Percentiles rank a stretch among this genome's conserved stretches.
phyloP scores from a whole-genome alignment of 2,888 invertebrate species.

The Trichogramma evanescens region DNA sequence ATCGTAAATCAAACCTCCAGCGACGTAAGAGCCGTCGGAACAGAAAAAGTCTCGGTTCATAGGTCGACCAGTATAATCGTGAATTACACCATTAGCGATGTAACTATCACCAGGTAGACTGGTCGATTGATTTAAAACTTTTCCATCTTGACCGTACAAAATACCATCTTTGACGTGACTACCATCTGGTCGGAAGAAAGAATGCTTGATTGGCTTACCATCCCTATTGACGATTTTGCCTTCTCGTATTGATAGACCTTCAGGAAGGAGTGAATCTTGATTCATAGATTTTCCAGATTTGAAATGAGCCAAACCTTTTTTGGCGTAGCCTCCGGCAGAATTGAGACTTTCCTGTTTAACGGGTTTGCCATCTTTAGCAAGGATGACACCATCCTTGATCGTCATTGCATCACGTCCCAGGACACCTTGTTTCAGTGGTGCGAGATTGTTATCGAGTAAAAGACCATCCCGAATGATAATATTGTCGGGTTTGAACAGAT shows the following conservation, averaged over 20 bases:
- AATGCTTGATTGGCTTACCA: constrained; percentile 37
- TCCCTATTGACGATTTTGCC: constrained; percentile 38
- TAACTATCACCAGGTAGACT: constrained; percentile 38
- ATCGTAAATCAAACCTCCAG: constrained; percentile 35
- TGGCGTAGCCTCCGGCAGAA: constrained; percentile 36
- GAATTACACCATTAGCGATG: constrained; percentile 39
- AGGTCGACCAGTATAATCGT: constrained; percentile 33
- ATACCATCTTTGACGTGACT: constrained; percentile 41
- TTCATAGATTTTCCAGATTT: constrained; percentile 40
- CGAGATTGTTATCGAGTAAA: constrained; percentile 30
- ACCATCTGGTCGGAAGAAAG: constrained; percentile 41
- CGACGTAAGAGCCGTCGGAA: constrained; percentile 41
- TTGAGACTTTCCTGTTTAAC: constrained; percentile 39
- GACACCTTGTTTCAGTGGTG: constrained; percentile 30
- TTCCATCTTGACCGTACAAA: constrained; percentile 38
- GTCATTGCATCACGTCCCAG: constrained; percentile 36
- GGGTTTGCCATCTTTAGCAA: constrained; percentile 39
- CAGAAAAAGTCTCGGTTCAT: constrained; percentile 37
- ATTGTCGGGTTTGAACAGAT: constrained; percentile 38
- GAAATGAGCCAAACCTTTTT: constrained; percentile 33
- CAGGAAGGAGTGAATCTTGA: constrained; percentile 41
- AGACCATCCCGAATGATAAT: constrained; percentile 37
- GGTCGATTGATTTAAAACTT: constrained; percentile 34
- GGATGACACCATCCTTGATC: constrained; percentile 35
- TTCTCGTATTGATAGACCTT: constrained; percentile 38